Evolutionary conservation across 2,113 vertebrate genomes (phyloP), one percentile per base, ranked within the genome.

Genomic region (Mus musculus): DNA sequence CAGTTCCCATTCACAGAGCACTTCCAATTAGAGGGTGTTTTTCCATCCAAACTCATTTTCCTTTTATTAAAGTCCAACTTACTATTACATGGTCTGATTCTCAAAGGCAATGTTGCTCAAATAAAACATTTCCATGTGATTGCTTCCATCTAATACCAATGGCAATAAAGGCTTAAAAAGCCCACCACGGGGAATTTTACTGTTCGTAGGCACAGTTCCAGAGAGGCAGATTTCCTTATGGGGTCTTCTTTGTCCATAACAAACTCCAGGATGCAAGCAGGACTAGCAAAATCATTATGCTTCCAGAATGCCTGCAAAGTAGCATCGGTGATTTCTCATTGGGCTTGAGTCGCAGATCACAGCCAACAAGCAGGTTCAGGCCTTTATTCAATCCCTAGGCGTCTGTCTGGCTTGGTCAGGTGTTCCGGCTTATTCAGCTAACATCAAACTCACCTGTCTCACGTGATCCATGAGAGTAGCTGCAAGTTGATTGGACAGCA

Each of bases 221-320:
- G 99, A 99, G 16, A 99, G 99, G 89, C 99, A 99, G 97, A 99
- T 99, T 28, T 99, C 99, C 99, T 99, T 99, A 98, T 99, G 98
- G 97, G 99, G 99, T 71, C 99, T 99, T 85, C 99, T 98, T 99
- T 99, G 96, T 99, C 99, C 99, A 28, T 42, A 84, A 84, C 81
- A 61, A 63, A 39, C 80, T 63, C n/a, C n/a, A 26, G 36, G 56
- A 17, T 42, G 36, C 3, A 24, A 63, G 14, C 12, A 28, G 36
- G 22, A 84, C 56, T 61, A 63, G 59, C 56, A 84, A 84, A 84
- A 42, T 63, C 81, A 84, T 28, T 39, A 59, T 39, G 24, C 16
- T 63, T 24, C 61, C 81, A 26, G 22, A 39, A 84, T 42, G 56
- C n/a, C 81, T 28, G 24, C 36, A 16, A 61, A 84, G 56, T 42